These are phyloP conservation scores for Telmatherina bonti DNA, from an alignment of 2,797 vertebrate species.

Conservation along the genomic window DNA sequence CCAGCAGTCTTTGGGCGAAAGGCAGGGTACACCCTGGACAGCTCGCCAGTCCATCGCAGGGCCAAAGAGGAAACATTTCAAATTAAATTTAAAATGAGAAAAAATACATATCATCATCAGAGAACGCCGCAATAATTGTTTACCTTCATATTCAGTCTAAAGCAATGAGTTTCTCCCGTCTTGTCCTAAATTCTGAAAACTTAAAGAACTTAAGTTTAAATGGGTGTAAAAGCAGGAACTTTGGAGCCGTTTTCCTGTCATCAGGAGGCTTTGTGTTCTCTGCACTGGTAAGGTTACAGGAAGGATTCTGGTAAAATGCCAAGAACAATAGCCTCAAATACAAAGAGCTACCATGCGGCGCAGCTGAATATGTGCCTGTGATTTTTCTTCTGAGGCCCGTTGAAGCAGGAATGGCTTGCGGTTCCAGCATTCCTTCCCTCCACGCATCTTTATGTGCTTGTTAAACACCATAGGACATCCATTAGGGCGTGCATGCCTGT, in stretches of 20 bases:
- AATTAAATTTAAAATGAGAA: too few species aligned
- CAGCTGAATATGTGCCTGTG: conserved; percentile 36
- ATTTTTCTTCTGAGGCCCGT: conserved; percentile 28
- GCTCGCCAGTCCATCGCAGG: too few species aligned
- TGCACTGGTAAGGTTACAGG: conserved; percentile 12
- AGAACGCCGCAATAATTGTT: too few species aligned
- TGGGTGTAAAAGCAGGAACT: too few species aligned
- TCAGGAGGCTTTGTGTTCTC: not conserved
- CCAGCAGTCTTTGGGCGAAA: too few species aligned
- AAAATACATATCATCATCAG: too few species aligned
- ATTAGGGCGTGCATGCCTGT: conserved; percentile 55
- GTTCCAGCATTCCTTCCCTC: conserved; percentile 20
- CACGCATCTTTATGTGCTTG: conserved; percentile 52
- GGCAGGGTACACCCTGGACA: too few species aligned
- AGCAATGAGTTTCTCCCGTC: not conserved
- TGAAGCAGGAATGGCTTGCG: conserved; percentile 26
- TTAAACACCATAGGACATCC: conserved; percentile 69
- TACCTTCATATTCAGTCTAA: not conserved
- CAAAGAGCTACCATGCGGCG: conserved; percentile 29
- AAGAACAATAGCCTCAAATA: conserved; percentile 41
- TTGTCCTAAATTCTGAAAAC: not conserved
- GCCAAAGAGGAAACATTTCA: too few species aligned
- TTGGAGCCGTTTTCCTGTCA: not conserved
- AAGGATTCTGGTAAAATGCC: conserved; percentile 10
- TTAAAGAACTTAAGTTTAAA: too few species aligned